Conservation (phyloP, 1,140 invertebrate genomes). For the Notospermus geniculatus region DNA sequence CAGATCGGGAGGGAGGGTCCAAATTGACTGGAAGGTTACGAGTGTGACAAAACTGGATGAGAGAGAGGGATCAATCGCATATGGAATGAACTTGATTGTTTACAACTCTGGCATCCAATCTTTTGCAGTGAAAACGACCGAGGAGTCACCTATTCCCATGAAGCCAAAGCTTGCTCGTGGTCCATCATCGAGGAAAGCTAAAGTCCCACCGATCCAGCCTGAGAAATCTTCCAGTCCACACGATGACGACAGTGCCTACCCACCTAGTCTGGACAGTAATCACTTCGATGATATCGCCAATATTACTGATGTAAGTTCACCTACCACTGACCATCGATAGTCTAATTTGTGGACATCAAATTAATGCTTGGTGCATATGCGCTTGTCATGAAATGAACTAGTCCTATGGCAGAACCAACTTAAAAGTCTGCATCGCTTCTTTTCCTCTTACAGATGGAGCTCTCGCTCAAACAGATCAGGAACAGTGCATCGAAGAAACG, state of each 20-base stretch:
- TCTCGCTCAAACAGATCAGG: slow-evolving; percentile 44
- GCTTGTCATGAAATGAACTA: background rate
- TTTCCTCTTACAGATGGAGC: slow-evolving; percentile 29
- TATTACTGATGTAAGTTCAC: background rate
- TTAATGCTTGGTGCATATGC: no score
- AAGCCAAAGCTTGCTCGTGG: slow-evolving; percentile 44
- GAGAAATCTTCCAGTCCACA: slow-evolving; percentile 24
- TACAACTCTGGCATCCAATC: slow-evolving; percentile 11
- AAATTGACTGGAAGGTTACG: no score
- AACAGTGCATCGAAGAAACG: slow-evolving; percentile 52
- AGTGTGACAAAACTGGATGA: no score
- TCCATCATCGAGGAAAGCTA: slow-evolving; percentile 39
- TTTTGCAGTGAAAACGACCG: slow-evolving; percentile 23
- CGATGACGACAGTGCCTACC: slow-evolving; percentile 46
- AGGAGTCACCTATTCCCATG: slow-evolving; percentile 43
- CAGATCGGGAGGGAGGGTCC: no score
- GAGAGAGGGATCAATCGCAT: no score
- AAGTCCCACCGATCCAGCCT: slow-evolving; percentile 39
- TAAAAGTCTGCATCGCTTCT: background rate
- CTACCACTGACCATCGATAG: background rate
- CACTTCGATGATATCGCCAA: no score
- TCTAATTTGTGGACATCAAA: no score
- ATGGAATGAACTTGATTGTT: no score
- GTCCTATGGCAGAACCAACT: background rate
- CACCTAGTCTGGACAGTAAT: slow-evolving; percentile 33